These are phyloP conservation scores for Todus mexicanus DNA, from an alignment of 2,797 vertebrate species.

Conservation along the genomic window DNA sequence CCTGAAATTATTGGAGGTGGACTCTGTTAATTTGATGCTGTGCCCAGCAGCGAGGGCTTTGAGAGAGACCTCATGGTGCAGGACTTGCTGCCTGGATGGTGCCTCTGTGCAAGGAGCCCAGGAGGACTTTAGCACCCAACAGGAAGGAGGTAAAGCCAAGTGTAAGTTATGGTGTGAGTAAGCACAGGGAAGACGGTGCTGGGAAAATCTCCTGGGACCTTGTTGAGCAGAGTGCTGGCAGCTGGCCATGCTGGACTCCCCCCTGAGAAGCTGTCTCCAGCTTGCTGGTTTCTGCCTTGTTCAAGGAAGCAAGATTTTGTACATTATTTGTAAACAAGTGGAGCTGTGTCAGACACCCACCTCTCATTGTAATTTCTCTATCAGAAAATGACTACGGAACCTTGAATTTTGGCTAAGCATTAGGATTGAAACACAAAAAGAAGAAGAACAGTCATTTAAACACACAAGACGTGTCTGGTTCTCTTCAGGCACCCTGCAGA, in stretches of 20 bases:
- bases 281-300: background rate
- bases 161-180: fast-evolving
- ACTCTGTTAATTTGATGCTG: background rate
- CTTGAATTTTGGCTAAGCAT: background rate
- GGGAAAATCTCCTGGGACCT: background rate
- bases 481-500: background rate
- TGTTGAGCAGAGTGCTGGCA: fast-evolving
- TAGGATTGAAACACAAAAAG: background rate
- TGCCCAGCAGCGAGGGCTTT: background rate
- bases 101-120: background rate
- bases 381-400: background rate
- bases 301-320: background rate
- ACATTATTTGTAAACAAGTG: background rate
- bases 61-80: background rate
- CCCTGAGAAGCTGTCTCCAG: constrained; percentile 11
- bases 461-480: background rate
- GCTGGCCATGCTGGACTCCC: background rate
- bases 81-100: background rate
- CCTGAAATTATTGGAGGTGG: background rate
- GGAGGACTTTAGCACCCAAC: background rate
- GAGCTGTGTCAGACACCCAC: background rate
- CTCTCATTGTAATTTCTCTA: background rate
- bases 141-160: background rate
- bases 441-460: background rate
- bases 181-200: background rate